Evolutionary conservation across 2,797 vertebrate species (phyloP), one percentile per base, ranked within the genome.

Genomic region (Tympanoctomys barrerae): DNA sequence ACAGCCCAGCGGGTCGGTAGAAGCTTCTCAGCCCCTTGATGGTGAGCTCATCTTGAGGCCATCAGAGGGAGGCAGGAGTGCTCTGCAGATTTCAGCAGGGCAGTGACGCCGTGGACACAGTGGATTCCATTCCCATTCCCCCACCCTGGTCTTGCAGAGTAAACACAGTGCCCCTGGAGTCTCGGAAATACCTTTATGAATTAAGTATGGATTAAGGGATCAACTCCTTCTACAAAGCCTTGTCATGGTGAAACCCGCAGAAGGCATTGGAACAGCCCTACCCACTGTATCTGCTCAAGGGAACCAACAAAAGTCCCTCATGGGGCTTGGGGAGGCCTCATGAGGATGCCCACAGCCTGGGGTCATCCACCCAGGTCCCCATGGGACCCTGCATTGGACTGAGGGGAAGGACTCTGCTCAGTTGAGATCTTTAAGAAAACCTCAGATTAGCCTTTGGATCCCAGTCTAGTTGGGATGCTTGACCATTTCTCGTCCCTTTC

Each of bases 61-160:
- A 80, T 96, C 92, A 95, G 64, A 92, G 79, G 39, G 64, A 94
- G 97, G 96, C 86, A 95, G 86, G 83, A 85, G 87, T 96, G 96
- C 97, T 95, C 96, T 98, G 91, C 94, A 94, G 95, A 95, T 94
- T 94, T 96, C 87, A 89, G 75, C 66, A 83, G 89, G 95, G 95
- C 92, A 90, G 94, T 91, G 42, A 66, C 97, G 97, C 97, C 95
- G 88, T 94, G 93, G 96, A 94, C 62, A 92, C 92, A 97, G 97
- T 97, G 96, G 95, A 75, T 84, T 95, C 96, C 90, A 92, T 98
- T 98, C 97, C 96, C 97, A 3, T 16, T 46, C 24, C 73, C 5
- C 94, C 85, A 97, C 94, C 66, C 85, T 95, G 79, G 92, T 97
- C 96, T 92, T 92, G 71, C 96, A 83, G 95, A 81, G 97, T 97